phyloP scores from a whole-genome alignment of 1,140 invertebrate genomes.

The Wiebesia pumilae region DNA sequence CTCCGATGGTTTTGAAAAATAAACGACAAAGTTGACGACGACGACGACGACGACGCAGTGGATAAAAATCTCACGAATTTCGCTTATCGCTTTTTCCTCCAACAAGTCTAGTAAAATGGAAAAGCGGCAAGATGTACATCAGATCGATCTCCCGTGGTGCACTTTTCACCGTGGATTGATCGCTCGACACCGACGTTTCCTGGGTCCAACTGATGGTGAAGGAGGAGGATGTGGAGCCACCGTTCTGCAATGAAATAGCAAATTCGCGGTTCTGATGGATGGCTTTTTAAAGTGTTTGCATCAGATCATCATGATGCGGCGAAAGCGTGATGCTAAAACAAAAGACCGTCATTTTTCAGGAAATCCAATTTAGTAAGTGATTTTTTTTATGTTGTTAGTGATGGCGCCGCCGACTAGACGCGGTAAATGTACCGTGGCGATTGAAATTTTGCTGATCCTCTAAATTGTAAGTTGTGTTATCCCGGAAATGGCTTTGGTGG shows the following conservation, averaged over 20 bases:
- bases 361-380: slow-evolving; percentile 39
- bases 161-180: neutral
- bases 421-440: neutral
- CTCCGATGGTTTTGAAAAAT: slow-evolving; percentile 23
- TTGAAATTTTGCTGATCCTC: slow-evolving; percentile 17
- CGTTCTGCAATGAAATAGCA: slow-evolving; percentile 1
- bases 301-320: slow-evolving; percentile 20
- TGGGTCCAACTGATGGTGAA: neutral
- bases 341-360: slow-evolving; percentile 23
- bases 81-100: neutral
- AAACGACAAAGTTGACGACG: neutral
- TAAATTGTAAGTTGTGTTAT: neutral
- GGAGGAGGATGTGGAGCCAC: neutral
- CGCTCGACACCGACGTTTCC: neutral
- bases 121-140: neutral
- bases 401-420: neutral
- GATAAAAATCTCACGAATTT: slow-evolving; percentile 42
- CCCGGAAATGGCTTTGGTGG: neutral
- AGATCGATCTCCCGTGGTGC: slow-evolving; percentile 28
- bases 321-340: slow-evolving; percentile 5
- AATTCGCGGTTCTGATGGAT: slow-evolving; percentile 42
- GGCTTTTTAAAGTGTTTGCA: slow-evolving; percentile 50
- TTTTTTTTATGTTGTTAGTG: neutral
- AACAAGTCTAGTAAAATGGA: neutral
- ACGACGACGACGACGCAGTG: neutral